phyloP scores from a whole-genome alignment of 2,888 invertebrate genomes.

The Caenorhabditis macrosperma region DNA sequence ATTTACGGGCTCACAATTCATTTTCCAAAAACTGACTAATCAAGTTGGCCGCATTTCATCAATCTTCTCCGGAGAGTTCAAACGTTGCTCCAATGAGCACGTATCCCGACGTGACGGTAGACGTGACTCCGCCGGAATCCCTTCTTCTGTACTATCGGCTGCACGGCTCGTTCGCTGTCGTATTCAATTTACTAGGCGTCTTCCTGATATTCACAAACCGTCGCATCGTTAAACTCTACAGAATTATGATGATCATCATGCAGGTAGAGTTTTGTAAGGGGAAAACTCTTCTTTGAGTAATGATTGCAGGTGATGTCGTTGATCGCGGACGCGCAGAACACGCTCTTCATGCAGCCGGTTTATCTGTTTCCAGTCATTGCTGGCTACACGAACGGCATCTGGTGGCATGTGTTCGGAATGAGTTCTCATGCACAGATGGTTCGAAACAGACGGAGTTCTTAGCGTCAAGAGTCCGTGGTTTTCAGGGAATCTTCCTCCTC shows the following conservation, averaged over 20 bases:
- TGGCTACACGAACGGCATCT: slow-evolving; percentile 45
- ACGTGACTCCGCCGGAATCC: slow-evolving; percentile 1
- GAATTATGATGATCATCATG: slow-evolving; percentile 45
- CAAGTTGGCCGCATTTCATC: no score
- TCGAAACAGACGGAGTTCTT: background rate
- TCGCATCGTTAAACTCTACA: slow-evolving; percentile 22
- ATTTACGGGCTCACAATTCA: background rate
- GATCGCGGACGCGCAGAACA: slow-evolving; percentile 42
- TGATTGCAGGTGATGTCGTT: slow-evolving; percentile 42
- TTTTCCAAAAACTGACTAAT: background rate
- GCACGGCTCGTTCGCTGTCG: slow-evolving; percentile 33
- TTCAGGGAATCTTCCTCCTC: slow-evolving; percentile 28
- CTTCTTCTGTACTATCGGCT: slow-evolving; percentile 33
- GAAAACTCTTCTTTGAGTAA: background rate
- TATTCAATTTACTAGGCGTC: slow-evolving; percentile 41
- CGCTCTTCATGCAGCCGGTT: slow-evolving; percentile 48
- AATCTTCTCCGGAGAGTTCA: no score
- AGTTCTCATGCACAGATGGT: slow-evolving; percentile 41
- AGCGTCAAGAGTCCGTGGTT: background rate
- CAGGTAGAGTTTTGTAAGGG: slow-evolving; percentile 48
- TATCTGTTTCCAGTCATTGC: slow-evolving; percentile 43
- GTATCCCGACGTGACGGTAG: slow-evolving; percentile 38
- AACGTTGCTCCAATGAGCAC: slow-evolving; percentile 12
- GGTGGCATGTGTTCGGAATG: slow-evolving; percentile 30
- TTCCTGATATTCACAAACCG: slow-evolving; percentile 37